Evolutionary conservation across 2,888 invertebrate species (phyloP).

Genomic region (Desoria tigrina): DNA sequence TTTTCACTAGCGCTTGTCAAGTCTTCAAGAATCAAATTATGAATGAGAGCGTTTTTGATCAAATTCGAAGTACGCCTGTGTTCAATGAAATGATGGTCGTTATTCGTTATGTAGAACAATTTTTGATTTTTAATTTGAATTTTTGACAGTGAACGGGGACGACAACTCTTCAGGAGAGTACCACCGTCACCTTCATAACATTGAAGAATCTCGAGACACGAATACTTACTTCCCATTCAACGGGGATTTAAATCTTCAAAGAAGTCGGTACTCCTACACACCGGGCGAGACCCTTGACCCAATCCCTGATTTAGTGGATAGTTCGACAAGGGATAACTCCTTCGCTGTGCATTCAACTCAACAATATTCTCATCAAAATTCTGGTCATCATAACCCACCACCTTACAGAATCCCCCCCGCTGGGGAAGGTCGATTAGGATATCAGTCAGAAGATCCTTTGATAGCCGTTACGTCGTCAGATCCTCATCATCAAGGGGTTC

Average conservation of each 20-base stretch:
- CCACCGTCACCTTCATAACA: slow-evolving; percentile 14
- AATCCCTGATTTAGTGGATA: slow-evolving; percentile 5
- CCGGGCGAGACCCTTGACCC: not conserved
- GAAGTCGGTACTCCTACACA: slow-evolving; percentile 14
- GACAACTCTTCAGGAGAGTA: slow-evolving; percentile 18
- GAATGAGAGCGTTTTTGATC: no score
- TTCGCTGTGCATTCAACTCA: slow-evolving; percentile 3
- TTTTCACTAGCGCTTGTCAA: no score
- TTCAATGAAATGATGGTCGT: no score
- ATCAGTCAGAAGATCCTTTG: slow-evolving; percentile 15
- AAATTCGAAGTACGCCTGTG: no score
- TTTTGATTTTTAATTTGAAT: no score
- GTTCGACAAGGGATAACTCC: slow-evolving; percentile 4
- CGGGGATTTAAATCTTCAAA: not conserved
- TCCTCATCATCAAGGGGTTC: slow-evolving; percentile 28
- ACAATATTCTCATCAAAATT: slow-evolving; percentile 11
- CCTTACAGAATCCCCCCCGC: slow-evolving; percentile 42
- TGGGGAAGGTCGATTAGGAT: slow-evolving; percentile 18
- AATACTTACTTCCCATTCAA: slow-evolving; percentile 12
- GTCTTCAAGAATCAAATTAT: no score
- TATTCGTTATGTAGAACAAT: no score
- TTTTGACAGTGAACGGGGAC: not conserved
- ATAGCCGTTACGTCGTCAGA: slow-evolving; percentile 20
- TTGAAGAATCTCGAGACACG: slow-evolving; percentile 11
- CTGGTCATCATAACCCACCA: slow-evolving; percentile 29